Conservation (phyloP, 1,140 invertebrate genomes). For the Heliconius melpomene region DNA sequence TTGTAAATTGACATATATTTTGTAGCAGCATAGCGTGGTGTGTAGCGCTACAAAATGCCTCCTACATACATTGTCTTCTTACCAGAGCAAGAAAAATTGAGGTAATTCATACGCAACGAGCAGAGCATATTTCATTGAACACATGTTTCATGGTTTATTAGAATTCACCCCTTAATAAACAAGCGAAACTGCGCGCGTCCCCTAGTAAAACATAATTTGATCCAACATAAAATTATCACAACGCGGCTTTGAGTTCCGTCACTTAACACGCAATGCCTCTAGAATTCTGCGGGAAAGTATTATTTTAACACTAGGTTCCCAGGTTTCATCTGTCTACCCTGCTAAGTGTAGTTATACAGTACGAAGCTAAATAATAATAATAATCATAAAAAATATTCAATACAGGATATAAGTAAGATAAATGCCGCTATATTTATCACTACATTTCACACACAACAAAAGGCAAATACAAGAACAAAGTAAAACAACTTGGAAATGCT, state of each 20-base stretch:
- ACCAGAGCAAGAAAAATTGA: not conserved
- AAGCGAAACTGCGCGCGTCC: too few relatives aligned
- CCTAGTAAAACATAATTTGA: not conserved
- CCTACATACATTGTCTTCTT: not conserved
- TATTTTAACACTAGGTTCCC: too few relatives aligned
- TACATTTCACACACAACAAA: not conserved
- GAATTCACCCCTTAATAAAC: too few relatives aligned
- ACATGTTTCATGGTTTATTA: too few relatives aligned
- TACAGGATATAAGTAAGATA: not conserved
- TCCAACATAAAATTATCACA: not conserved
- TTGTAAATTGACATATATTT: too few relatives aligned
- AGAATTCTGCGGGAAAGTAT: too few relatives aligned
- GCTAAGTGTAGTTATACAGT: too few relatives aligned
- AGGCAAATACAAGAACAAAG: not conserved
- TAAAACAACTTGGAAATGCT: not conserved
- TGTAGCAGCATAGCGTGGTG: not conserved
- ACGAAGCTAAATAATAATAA: too few relatives aligned
- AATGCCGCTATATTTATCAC: not conserved
- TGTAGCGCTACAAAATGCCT: not conserved
- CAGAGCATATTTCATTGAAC: too few relatives aligned
- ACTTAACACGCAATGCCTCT: too few relatives aligned
- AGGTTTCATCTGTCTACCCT: too few relatives aligned
- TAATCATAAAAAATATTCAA: not conserved
- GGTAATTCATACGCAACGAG: not conserved
- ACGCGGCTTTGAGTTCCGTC: too few relatives aligned